Conservation (phyloP, 2,888 invertebrate genomes). For the Rhingia rostrata region DNA sequence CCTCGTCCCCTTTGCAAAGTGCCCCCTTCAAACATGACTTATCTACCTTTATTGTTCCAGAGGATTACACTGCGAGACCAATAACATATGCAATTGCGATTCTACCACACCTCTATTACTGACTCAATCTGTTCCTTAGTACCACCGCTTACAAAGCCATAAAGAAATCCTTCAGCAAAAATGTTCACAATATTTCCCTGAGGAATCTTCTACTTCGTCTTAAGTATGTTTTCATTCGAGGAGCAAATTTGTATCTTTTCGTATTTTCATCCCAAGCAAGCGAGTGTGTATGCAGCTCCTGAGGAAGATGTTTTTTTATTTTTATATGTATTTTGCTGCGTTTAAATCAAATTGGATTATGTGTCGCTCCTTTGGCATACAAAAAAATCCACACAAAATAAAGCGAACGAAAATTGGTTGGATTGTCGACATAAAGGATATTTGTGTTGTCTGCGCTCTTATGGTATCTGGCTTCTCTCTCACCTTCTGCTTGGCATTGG, state of each 20-base stretch:
- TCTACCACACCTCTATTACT: constrained; percentile 64
- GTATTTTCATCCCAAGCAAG: constrained; percentile 2
- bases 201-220: constrained; percentile 22
- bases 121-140: constrained; percentile 54
- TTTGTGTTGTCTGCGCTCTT: constrained; percentile 45
- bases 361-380: constrained; percentile 64
- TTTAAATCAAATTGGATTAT: constrained; percentile 74
- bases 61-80: constrained; percentile 62
- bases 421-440: constrained; percentile 61
- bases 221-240: constrained; percentile 57
- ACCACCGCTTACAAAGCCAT: constrained; percentile 48
- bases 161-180: constrained; percentile 60
- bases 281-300: constrained; percentile 16
- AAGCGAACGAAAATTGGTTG: constrained; percentile 48
- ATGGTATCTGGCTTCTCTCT: constrained; percentile 27
- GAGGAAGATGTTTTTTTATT: constrained; percentile 36
- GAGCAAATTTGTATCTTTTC: constrained; percentile 15
- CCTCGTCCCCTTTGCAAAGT: constrained; percentile 13
- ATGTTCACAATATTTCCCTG: constrained; percentile 16
- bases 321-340: constrained; percentile 54
- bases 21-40: constrained; percentile 42
- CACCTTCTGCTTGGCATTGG: constrained; percentile 11
- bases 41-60: constrained; percentile 58
- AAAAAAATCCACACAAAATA: constrained; percentile 22
- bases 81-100: constrained; percentile 71